Percentiles rank a stretch among this genome's conserved stretches.
Evolutionary conservation across 2,113 vertebrate genomes (phyloP).

Genomic region (Hippocampus comes): DNA sequence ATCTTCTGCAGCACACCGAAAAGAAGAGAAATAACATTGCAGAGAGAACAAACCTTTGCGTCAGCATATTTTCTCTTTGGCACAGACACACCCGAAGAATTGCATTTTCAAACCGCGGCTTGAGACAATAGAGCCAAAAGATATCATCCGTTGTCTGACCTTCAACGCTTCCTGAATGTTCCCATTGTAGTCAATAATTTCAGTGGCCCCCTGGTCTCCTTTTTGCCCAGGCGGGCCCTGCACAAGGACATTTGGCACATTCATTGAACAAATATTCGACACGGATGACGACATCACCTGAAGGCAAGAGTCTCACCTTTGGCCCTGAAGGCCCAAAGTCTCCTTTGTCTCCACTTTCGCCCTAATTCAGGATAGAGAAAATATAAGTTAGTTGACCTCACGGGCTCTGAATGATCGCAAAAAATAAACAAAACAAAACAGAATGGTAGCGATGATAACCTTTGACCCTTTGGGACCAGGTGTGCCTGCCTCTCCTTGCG

Average conservation of each 20-base stretch:
- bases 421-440: neutral
- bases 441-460: conserved; percentile 63
- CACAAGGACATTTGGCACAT: conserved; percentile 7
- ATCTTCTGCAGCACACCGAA: conserved; percentile 88
- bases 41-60: conserved; percentile 40
- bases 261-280: neutral
- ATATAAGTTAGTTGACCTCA: neutral
- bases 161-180: conserved; percentile 96
- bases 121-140: neutral
- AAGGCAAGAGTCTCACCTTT: conserved; percentile 64
- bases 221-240: conserved; percentile 96
- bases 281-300: neutral
- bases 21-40: conserved; percentile 68
- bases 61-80: conserved; percentile 34
- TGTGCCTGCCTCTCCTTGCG: conserved; percentile 85
- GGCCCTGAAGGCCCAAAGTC: conserved; percentile 81
- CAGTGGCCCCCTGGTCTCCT: conserved; percentile 91
- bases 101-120: neutral
- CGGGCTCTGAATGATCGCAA: conserved; percentile 13
- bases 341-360: conserved; percentile 88
- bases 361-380: conserved; percentile 65
- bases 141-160: conserved; percentile 69
- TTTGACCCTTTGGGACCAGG: conserved; percentile 92
- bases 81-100: conserved; percentile 8
- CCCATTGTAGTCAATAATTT: conserved; percentile 98